Conservation (phyloP, 1,140 invertebrate species). For the Drosophila carrolli region DNA sequence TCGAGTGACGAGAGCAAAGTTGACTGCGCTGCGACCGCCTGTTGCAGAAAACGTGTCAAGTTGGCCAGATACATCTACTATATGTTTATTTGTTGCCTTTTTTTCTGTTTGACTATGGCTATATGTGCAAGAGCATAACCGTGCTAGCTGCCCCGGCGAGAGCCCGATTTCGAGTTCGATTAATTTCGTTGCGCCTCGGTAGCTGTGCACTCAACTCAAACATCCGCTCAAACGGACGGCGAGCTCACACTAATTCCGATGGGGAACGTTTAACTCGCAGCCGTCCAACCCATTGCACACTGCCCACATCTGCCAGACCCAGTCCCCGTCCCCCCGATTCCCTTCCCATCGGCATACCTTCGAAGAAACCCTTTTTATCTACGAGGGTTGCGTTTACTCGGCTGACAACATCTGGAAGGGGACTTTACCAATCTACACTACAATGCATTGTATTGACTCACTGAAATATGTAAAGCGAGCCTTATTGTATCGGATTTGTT, state of each 20-base stretch:
- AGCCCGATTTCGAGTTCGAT: slow-evolving; percentile 61
- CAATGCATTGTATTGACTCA: not conserved
- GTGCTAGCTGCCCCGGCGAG: slow-evolving; percentile 15
- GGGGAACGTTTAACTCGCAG: slow-evolving; percentile 24
- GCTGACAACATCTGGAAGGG: not conserved
- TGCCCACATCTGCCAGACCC: slow-evolving; percentile 10
- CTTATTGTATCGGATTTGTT: not conserved
- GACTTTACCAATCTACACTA: not conserved
- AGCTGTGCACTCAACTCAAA: slow-evolving; percentile 80
- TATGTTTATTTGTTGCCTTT: slow-evolving; percentile 7
- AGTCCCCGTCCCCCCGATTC: not conserved
- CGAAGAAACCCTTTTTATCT: slow-evolving; percentile 8
- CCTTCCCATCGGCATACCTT: not conserved
- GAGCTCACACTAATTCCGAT: slow-evolving; percentile 11
- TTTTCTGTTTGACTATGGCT: not conserved
- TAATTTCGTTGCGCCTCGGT: slow-evolving; percentile 81
- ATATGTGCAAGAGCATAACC: slow-evolving; percentile 54
- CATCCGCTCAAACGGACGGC: slow-evolving; percentile 62
- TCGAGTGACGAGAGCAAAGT: slow-evolving; percentile 64
- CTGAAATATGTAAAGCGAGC: not conserved
- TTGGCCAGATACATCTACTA: slow-evolving; percentile 68
- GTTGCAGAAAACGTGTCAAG: slow-evolving; percentile 80
- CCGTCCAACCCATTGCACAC: slow-evolving; percentile 9
- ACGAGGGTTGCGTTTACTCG: slow-evolving; percentile 1
- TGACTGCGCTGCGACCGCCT: slow-evolving; percentile 43